Evolutionary conservation across 2,113 vertebrate genomes (phyloP).

Genomic region (Microtus montanus): DNA sequence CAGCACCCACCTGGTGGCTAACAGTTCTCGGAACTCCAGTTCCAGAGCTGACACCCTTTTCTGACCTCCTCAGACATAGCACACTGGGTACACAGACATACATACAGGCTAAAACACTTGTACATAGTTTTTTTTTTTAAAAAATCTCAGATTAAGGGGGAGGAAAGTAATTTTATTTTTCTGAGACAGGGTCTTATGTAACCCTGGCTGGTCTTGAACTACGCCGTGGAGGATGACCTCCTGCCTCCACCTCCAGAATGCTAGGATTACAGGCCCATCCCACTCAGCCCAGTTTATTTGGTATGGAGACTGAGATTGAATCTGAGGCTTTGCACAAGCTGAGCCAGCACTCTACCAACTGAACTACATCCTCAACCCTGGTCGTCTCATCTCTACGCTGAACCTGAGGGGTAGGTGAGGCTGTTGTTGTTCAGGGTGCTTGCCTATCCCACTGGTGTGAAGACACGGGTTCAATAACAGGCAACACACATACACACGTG

Average conservation of each 20-base stretch:
- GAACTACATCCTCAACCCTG: neutral
- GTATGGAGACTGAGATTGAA: neutral
- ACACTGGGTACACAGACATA: neutral
- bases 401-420: neutral
- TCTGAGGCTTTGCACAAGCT: neutral
- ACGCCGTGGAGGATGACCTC: no score
- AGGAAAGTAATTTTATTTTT: neutral
- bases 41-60: neutral
- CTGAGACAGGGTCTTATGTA: neutral
- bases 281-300: neutral
- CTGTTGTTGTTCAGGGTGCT: neutral
- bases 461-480: neutral
- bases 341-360: no score
- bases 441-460: neutral
- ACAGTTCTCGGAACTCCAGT: neutral
- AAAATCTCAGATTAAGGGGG: neutral
- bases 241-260: neutral
- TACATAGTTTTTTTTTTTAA: neutral
- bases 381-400: neutral
- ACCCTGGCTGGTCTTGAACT: neutral
- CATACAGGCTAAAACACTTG: neutral
- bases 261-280: neutral
- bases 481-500: neutral
- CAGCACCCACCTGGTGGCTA: neutral
- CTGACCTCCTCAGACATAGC: neutral